Base-by-base conservation (phyloP, 2,113 vertebrate species). In the Syngnathus typhle region DNA sequence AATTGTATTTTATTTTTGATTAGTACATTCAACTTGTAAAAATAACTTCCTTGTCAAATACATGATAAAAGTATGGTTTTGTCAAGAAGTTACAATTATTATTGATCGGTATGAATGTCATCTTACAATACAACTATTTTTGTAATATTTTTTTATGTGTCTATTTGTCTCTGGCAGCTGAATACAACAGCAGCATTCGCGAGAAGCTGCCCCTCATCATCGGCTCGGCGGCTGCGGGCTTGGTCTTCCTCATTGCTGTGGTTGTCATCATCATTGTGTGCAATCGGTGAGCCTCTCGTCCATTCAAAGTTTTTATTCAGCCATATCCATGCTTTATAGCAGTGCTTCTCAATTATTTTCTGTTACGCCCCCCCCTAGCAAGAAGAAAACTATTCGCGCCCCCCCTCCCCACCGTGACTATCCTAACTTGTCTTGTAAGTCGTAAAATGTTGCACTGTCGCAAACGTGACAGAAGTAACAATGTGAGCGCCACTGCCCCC, bases 191-290 rank as follows among this genome's bases (percentile, higher is more conserved):
- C 67, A 98, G 95, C 19, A 93, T 99, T 76, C 94, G 96, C 88
- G 97, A 99, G 91, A 98, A 98, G 83, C 91, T 99, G 47, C 97
- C 97, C 0, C 96, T 99, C 73, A 98, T 99, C 87, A 93, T 98
- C 0, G 97, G 97, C 80, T 98, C 97, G 8, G 96, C 96, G 0
- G 95, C 95, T 0, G 96, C 96, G 0, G 94, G 94, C 0, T 72
- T 98, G 72, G 95, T 99, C 79, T 98, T 99, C 92, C 93, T 99
- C 85, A 94, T 98, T 0, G 97, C 96, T 0, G 90, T 98, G 66
- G 95, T 98, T 0, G 93, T 99, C 87, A 96, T 99, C 46, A 72
- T 92, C 80, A 95, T 98, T 7, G 97, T 98, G 73, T 99, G 96
- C 68, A 96, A 89, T 87, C 94, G 96, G 96, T 99, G 89, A 88